Percentiles rank a stretch among this genome's conserved stretches.
Conservation (phyloP, 1,140 invertebrate species). For the Drosophila jambulina region DNA sequence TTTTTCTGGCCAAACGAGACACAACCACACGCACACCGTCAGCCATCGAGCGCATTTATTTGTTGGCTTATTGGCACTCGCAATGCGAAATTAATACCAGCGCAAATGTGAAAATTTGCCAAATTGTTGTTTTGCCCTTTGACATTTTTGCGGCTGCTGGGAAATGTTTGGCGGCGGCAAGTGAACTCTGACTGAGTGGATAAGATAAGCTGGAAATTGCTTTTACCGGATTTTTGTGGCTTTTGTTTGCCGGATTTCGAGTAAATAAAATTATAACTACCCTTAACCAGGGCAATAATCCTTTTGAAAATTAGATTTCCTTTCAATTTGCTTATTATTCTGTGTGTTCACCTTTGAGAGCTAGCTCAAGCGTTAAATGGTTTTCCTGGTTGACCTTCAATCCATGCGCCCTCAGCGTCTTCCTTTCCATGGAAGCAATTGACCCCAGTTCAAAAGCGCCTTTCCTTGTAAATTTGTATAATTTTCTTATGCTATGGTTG, state of each 20-base stretch:
- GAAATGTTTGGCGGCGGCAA: slow-evolving; percentile 16
- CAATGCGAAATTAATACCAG: slow-evolving; percentile 64
- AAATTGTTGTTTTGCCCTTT: slow-evolving; percentile 71
- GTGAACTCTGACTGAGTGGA: slow-evolving; percentile 25
- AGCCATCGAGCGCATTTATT: slow-evolving; percentile 58
- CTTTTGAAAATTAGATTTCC: slow-evolving; percentile 6
- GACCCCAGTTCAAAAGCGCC: slow-evolving; percentile 30
- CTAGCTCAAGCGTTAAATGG: slow-evolving; percentile 22
- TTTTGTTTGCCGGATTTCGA: slow-evolving; percentile 14
- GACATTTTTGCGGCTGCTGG: slow-evolving; percentile 61
- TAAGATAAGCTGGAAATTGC: slow-evolving; percentile 51
- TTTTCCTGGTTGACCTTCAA: slow-evolving; percentile 21
- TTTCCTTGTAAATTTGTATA: slow-evolving; percentile 17
- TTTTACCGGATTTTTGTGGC: slow-evolving; percentile 42
- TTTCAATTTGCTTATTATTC: slow-evolving; percentile 1
- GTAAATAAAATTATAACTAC: slow-evolving; percentile 23
- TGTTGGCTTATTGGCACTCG: slow-evolving; percentile 71
- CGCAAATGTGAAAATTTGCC: slow-evolving; percentile 69
- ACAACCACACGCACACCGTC: neutral
- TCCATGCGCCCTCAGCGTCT: no score
- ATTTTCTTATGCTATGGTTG: slow-evolving; percentile 3
- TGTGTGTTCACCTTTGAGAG: neutral
- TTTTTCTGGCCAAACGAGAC: neutral
- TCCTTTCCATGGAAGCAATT: slow-evolving; percentile 6
- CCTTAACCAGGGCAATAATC: slow-evolving; percentile 1